Conservation (phyloP, 2,888 invertebrate genomes). For the Mechanitis messenoides region DNA sequence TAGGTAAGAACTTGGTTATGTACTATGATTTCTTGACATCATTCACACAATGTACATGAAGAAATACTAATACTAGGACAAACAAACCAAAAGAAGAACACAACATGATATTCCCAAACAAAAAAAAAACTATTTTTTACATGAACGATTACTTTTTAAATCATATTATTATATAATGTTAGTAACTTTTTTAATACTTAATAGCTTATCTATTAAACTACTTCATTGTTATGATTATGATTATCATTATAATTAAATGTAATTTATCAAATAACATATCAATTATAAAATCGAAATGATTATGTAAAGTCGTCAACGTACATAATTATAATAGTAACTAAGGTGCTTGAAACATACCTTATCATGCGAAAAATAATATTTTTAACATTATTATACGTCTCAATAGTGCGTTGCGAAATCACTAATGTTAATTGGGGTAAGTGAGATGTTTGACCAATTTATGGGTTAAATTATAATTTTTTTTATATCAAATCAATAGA, state of each 20-base stretch:
- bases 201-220: too few relatives aligned
- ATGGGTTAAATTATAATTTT: neutral
- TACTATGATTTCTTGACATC: too few relatives aligned
- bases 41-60: too few relatives aligned
- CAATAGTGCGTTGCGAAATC: constrained; percentile 14
- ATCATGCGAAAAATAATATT: neutral
- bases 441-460: constrained; percentile 4
- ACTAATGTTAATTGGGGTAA: constrained; percentile 24
- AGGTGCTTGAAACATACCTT: neutral
- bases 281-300: neutral
- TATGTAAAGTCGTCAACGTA: neutral
- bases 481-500: neutral
- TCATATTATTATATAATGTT: too few relatives aligned
- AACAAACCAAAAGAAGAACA: too few relatives aligned
- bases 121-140: too few relatives aligned
- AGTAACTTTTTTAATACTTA: too few relatives aligned
- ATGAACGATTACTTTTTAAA: too few relatives aligned
- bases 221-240: neutral
- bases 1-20: too few relatives aligned
- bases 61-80: too few relatives aligned
- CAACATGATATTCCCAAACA: too few relatives aligned
- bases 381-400: constrained; percentile 4
- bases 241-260: neutral
- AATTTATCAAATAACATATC: neutral
- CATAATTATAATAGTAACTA: neutral